Evolutionary conservation across 2,888 invertebrate genomes (phyloP), one percentile per base, ranked within the genome.

Genomic region (Lepidochitona cinerea): DNA sequence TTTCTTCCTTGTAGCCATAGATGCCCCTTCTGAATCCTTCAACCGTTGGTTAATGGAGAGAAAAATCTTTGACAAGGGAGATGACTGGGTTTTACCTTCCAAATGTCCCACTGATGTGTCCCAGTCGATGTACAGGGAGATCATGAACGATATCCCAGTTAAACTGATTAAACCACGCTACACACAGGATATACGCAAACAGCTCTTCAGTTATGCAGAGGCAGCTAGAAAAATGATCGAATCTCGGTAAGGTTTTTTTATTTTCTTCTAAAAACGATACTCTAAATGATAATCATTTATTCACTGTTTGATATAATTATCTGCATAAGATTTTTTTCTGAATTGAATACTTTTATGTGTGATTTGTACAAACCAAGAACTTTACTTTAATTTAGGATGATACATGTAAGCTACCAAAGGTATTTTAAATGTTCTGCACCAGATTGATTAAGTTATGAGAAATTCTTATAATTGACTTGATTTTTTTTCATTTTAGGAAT

Each of bases 141-240:
- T 98, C 71, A 97, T 98, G 97, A 96, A 97, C 91, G 98, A 98
- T 91, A 97, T 99, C 89, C 98, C 98, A 12, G 96, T 98, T 75
- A 97, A 97, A 91, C 93, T 98, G 75, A 94, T 96, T n/a, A 95
- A 97, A 90, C 97, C 98, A 9, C 97, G 97, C 91, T 98, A 96
- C 88, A 96, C 97, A 2, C 96, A 96, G 0, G 98, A 98, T 92
- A 98, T 98, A 0, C 93, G 98, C 37, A 97, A 98, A 90, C 98
- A 98, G 89, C 92, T 98, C 33, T 95, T 96, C 2, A 93, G 95
- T 71, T 99, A 98, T 91, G 97, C 98, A 0, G 98, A 98, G 91
- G 97, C 98, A 23, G 98, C 98, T 1, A 98, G 98, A 89, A 96
- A 96, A 91, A 96, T 98, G 92, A 97, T 98, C 83, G 98, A 98